phyloP scores from a whole-genome alignment of 2,888 invertebrate genomes.

The Ormyrus nitidulus region DNA sequence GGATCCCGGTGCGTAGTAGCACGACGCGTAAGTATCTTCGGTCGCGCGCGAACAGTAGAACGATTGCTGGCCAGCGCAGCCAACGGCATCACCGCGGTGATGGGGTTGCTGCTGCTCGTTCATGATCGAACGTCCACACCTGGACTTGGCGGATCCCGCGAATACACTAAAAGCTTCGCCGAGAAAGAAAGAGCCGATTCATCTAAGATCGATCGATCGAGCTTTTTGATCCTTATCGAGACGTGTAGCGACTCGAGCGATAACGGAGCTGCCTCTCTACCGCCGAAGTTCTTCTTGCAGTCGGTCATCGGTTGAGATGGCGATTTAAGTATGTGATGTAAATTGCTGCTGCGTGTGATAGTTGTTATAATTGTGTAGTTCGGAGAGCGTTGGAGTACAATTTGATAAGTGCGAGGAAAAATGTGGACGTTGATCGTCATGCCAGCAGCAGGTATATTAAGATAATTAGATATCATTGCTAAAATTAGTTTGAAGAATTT shows the following conservation, averaged over 20 bases:
- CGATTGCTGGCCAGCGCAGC: constrained; percentile 7
- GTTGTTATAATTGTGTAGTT: too few species aligned
- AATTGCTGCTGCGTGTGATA: too few species aligned
- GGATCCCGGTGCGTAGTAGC: neutral
- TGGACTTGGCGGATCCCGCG: constrained; percentile 11
- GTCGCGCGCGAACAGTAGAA: constrained; percentile 16
- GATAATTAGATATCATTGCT: too few species aligned
- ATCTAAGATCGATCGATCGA: constrained; percentile 16
- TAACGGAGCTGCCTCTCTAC: constrained; percentile 5
- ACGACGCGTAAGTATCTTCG: neutral
- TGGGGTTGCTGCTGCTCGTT: constrained; percentile 16
- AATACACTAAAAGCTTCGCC: constrained; percentile 29
- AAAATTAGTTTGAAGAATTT: too few species aligned
- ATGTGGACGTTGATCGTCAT: too few species aligned
- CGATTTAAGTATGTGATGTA: too few species aligned
- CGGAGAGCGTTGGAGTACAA: too few species aligned
- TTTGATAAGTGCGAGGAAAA: too few species aligned
- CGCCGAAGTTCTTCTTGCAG: too few species aligned
- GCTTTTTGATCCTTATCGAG: constrained; percentile 37
- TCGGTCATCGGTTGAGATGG: too few species aligned
- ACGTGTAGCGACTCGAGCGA: constrained; percentile 8
- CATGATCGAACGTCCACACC: constrained; percentile 11
- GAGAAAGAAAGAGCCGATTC: neutral
- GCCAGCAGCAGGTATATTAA: too few species aligned
- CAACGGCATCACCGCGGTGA: neutral